Evolutionary conservation across 2,888 invertebrate species (phyloP).

Genomic region (Caenorhabditis sp.): DNA sequence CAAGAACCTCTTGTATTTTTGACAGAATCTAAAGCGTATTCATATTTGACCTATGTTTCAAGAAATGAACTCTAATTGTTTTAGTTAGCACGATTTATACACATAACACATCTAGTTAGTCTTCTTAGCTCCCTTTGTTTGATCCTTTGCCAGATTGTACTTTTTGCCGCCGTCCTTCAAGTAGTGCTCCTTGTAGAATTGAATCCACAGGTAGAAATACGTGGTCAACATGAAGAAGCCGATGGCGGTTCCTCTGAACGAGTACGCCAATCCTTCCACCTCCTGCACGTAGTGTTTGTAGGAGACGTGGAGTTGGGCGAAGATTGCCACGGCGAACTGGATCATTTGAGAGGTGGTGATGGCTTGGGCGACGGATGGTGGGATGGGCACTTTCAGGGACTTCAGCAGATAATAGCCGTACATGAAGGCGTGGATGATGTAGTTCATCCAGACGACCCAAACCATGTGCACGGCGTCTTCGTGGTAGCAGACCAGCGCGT

Average conservation of each 20-base stretch:
- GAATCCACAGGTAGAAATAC: constrained; percentile 79
- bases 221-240: constrained; percentile 79
- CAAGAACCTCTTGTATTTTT: too few relatives aligned
- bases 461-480: constrained; percentile 81
- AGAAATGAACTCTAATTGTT: too few relatives aligned
- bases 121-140: constrained; percentile 32
- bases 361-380: constrained; percentile 78
- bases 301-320: constrained; percentile 76
- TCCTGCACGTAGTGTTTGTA: constrained; percentile 66
- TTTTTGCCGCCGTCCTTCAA: constrained; percentile 79
- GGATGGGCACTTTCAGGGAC: constrained; percentile 77
- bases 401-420: constrained; percentile 81
- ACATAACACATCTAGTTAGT: constrained; percentile 23
- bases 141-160: constrained; percentile 68
- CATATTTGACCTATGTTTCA: too few relatives aligned
- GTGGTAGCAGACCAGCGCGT: constrained; percentile 80
- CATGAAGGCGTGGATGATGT: constrained; percentile 80
- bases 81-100: neutral
- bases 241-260: constrained; percentile 74
- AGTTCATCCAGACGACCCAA: constrained; percentile 81
- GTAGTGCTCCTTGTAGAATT: constrained; percentile 80
- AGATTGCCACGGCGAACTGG: constrained; percentile 79
- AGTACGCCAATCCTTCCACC: constrained; percentile 72
- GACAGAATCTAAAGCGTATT: too few relatives aligned
- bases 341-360: constrained; percentile 80